Evolutionary conservation across 2,113 vertebrate genomes (phyloP).

Genomic region (Mus musculus): GRCm39 chr5:122683001-122683500

Average conservation of each 20-base stretch:
- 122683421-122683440: not conserved
- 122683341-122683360: not conserved
- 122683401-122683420: not conserved
- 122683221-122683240: not conserved
- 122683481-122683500: not conserved
- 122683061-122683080: not conserved
- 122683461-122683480: not conserved
- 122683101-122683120: not conserved
- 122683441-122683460: not conserved
- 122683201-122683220: not conserved
- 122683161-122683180: not conserved
- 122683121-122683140: not conserved
- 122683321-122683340: not conserved
- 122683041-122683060: not conserved
- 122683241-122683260: not conserved
- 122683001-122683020: not conserved
- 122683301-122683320: not conserved
- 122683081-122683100: not conserved
- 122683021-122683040: not conserved
- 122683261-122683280: not conserved
- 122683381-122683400: not conserved
- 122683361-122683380: not conserved
- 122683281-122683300: not conserved
- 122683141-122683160: not conserved
- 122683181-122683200: not conserved